These are phyloP conservation scores for Andrena flavipes DNA, from an alignment of 2,888 invertebrate genomes.

Conservation along the genomic window DNA sequence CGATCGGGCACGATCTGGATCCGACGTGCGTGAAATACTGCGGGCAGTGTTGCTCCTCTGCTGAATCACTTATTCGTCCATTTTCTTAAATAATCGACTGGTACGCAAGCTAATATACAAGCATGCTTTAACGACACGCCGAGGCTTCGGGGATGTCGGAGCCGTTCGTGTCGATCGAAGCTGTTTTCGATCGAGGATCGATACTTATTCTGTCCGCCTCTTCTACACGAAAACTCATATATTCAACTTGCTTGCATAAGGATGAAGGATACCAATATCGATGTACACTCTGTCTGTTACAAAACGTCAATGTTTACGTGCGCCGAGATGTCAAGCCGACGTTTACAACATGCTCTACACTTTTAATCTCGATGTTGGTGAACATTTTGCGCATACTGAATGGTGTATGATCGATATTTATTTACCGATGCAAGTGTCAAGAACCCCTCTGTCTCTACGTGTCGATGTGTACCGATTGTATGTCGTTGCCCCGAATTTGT, in stretches of 20 bases:
- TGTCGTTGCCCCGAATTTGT: conserved; percentile 50
- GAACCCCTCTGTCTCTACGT: conserved; percentile 39
- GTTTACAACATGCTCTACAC: conserved; percentile 38
- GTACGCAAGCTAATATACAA: neutral
- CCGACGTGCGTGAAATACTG: neutral
- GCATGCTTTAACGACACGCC: neutral
- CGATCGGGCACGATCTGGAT: conserved; percentile 30
- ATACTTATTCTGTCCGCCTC: conserved; percentile 34
- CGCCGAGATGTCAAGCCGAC: conserved; percentile 40
- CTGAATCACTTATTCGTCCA: neutral
- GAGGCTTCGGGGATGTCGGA: neutral
- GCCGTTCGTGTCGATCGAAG: conserved; percentile 29
- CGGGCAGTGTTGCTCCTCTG: neutral
- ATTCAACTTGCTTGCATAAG: conserved; percentile 52
- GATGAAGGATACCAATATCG: conserved; percentile 25
- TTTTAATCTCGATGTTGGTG: conserved; percentile 49
- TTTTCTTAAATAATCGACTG: neutral
- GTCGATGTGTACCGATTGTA: conserved; percentile 53
- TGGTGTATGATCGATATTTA: conserved; percentile 39
- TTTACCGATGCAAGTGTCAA: conserved; percentile 59
- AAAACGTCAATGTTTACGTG: conserved; percentile 44
- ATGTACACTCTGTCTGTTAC: conserved; percentile 48
- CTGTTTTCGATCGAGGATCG: conserved; percentile 12
- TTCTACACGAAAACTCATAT: conserved; percentile 49
- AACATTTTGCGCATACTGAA: conserved; percentile 50